Evolutionary conservation across 2,888 invertebrate genomes (phyloP), one percentile per base, ranked within the genome.

Genomic region (Clepsis dumicolana): DNA sequence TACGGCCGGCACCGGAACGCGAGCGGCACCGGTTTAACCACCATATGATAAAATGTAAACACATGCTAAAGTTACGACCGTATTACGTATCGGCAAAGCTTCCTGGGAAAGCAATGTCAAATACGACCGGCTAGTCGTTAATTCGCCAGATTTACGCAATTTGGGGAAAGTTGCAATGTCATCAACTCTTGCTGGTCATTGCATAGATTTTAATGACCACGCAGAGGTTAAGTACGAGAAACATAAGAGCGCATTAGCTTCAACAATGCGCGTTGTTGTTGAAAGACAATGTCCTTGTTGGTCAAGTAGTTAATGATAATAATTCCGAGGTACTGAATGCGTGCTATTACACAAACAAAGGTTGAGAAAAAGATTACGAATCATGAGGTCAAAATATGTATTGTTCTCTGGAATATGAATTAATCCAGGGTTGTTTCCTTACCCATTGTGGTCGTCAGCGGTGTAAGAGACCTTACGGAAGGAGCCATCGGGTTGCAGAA

Each of bases 401-500:
- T 61, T 65, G 65, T 65, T 24, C 62, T 66, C 44, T n/a, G 44
- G 10, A 52, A 29, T 56, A 69, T 60, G 63, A 75, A n/a, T 14
- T 38, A 32, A n/a, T 24, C 21, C 18, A 10, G 44, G 25, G 24
- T 29, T 59, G 10, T 48, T 29, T 60, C 60, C 81, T 80, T 94
- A 95, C 90, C 95, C 95, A 70, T 93, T 79, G 80, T 94, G 94
- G 80, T 94, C 94, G 73, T 95, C 95, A 74, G 95, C 95, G 74
- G 93, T 89, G 87, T 95, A 95, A 73, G 94, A 91, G 27, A 95
- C 95, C 75, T 94, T 95, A 80, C 95, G 93, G 85, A 94, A 89
- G 70, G 95, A 94, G 73, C 95, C 95, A 77, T 94, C 95, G 24
- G 95, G 94, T 80, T 95, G 95, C 73, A 94, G 91, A 64, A 95